Percentiles rank a stretch among this genome's conserved stretches.
Conservation (phyloP, 1,140 invertebrate species). For the Sarcophaga peregrina region DNA sequence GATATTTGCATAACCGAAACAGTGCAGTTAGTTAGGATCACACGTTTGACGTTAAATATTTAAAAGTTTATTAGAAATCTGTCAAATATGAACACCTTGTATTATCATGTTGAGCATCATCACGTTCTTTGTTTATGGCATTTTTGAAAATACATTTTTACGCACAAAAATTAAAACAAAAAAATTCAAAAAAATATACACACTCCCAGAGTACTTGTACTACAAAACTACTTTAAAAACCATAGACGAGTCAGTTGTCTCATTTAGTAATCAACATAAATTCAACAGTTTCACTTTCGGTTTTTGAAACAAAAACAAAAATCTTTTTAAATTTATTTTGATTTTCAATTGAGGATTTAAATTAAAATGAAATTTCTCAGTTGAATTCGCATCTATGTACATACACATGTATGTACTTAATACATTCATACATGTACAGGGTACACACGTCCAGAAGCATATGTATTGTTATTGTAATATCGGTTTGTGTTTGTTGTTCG, state of each 20-base stretch:
- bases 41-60: no score
- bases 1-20: no score
- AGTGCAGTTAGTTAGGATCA: no score
- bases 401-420: no score
- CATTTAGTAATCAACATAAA: constrained; percentile 36
- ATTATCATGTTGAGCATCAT: not conserved
- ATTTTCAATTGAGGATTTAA: not conserved
- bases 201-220: not conserved
- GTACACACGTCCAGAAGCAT: no score
- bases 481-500: no score
- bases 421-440: no score
- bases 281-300: constrained; percentile 36
- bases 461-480: no score
- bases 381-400: constrained; percentile 19
- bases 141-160: not conserved
- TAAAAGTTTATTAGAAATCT: no score
- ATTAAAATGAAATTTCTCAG: no score
- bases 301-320: not conserved
- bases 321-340: constrained; percentile 11
- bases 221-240: constrained; percentile 27
- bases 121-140: not conserved
- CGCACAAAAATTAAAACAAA: not conserved
- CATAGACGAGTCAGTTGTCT: constrained; percentile 12
- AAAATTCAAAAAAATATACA: no score
- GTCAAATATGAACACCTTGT: not conserved